Conservation (phyloP, 1,140 invertebrate genomes). For the Drosophila fuyamai region DNA sequence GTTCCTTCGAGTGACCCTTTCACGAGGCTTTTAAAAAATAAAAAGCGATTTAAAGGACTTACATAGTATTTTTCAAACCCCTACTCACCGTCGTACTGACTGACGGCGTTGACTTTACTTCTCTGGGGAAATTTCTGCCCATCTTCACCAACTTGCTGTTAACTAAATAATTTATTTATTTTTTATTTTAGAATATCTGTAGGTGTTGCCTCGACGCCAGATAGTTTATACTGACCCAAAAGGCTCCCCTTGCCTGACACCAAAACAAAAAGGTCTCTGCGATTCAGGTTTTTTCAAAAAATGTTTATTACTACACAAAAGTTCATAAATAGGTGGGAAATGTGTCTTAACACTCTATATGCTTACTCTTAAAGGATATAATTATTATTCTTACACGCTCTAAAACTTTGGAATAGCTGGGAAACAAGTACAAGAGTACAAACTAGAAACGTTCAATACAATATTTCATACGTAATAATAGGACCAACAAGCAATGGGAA, state of each 20-base stretch:
- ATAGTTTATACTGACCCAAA: not conserved
- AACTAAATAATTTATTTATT: too few species aligned
- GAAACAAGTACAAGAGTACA: constrained; percentile 57
- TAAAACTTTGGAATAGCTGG: constrained; percentile 79
- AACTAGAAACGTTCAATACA: constrained; percentile 61
- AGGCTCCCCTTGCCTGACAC: not conserved
- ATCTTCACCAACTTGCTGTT: too few species aligned
- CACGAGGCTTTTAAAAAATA: too few species aligned
- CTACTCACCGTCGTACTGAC: too few species aligned
- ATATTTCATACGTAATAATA: constrained; percentile 47
- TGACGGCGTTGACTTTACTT: too few species aligned
- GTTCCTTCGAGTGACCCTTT: too few species aligned
- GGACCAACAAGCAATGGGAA: constrained; percentile 56
- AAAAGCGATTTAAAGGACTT: too few species aligned
- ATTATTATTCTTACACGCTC: constrained; percentile 50
- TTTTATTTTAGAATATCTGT: not conserved
- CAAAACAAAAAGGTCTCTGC: not conserved
- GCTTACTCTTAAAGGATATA: constrained; percentile 9
- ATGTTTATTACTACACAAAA: constrained; percentile 63
- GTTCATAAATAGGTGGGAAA: constrained; percentile 75
- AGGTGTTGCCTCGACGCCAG: not conserved
- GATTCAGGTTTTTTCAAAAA: constrained; percentile 20
- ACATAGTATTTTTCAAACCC: too few species aligned
- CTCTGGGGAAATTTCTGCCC: too few species aligned
- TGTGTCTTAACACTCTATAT: constrained; percentile 28